Percentiles rank a stretch among this genome's conserved stretches.
Evolutionary conservation across 1,140 invertebrate genomes (phyloP).

Genomic region (Aphaenogaster rudis): DNA sequence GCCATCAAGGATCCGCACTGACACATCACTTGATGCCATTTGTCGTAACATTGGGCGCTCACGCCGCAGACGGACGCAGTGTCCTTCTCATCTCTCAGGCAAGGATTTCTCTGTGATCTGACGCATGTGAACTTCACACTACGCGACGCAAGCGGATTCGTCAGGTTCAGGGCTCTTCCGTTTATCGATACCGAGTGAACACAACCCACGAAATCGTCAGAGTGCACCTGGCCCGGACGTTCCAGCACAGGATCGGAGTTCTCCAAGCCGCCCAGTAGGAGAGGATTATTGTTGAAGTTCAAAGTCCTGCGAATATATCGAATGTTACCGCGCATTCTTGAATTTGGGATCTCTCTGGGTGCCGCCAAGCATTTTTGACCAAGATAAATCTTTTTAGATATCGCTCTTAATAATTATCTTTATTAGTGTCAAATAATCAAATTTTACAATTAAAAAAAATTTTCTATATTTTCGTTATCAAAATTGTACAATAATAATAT

Average conservation of each 20-base stretch:
- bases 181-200: slow-evolving; percentile 96
- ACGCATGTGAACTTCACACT: slow-evolving; percentile 93
- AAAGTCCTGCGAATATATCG: slow-evolving; percentile 90
- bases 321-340: neutral
- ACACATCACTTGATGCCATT: slow-evolving; percentile 92
- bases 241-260: slow-evolving; percentile 94
- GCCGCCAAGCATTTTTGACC: neutral
- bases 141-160: slow-evolving; percentile 91
- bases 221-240: slow-evolving; percentile 94
- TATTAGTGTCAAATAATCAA: neutral
- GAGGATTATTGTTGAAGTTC: slow-evolving; percentile 96
- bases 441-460: too few species aligned
- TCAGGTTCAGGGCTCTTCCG: slow-evolving; percentile 93
- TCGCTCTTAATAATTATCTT: neutral
- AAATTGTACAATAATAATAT: neutral
- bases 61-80: slow-evolving; percentile 88
- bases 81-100: slow-evolving; percentile 85
- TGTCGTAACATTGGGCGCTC: slow-evolving; percentile 92
- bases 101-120: slow-evolving; percentile 89
- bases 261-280: slow-evolving; percentile 94
- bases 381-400: slow-evolving; percentile 67
- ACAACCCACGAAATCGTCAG: slow-evolving; percentile 97
- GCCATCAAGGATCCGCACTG: slow-evolving; percentile 91
- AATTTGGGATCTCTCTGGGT: neutral
- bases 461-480: neutral